phyloP scores from a whole-genome alignment of 2,113 vertebrate genomes.

The Hiodon tergisus region DNA sequence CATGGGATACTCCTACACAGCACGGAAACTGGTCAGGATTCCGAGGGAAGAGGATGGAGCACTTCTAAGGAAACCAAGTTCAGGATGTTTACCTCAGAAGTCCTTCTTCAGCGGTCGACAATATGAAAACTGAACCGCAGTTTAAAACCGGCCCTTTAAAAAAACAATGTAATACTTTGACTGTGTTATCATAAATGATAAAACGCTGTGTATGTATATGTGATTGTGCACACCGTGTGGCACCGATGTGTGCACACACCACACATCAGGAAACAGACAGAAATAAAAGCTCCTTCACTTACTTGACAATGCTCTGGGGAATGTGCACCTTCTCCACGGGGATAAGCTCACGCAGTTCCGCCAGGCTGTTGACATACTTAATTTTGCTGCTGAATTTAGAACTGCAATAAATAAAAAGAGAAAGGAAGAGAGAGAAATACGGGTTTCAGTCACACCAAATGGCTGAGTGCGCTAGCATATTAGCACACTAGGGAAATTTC shows the following conservation, averaged over 20 bases:
- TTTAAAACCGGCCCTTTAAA: too few relatives aligned
- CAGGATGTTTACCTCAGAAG: too few relatives aligned
- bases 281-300: conserved; percentile 48
- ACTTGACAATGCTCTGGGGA: conserved; percentile 93
- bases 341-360: conserved; percentile 83
- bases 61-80: too few relatives aligned
- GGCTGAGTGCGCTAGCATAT: not conserved
- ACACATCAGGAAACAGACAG: not conserved
- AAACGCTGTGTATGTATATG: not conserved
- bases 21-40: too few relatives aligned
- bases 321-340: conserved; percentile 92
- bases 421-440: not conserved
- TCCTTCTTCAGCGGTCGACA: too few relatives aligned
- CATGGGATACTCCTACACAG: too few relatives aligned
- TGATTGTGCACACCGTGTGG: not conserved
- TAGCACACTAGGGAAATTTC: too few relatives aligned
- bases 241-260: not conserved
- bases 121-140: too few relatives aligned
- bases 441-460: too few relatives aligned
- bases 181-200: not conserved
- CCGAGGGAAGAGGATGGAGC: too few relatives aligned
- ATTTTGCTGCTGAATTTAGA: conserved; percentile 98
- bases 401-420: conserved; percentile 56
- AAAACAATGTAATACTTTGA: too few relatives aligned
- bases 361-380: conserved; percentile 80